Conservation (phyloP, 2,888 invertebrate genomes). For the Aleiodes alternator region DNA sequence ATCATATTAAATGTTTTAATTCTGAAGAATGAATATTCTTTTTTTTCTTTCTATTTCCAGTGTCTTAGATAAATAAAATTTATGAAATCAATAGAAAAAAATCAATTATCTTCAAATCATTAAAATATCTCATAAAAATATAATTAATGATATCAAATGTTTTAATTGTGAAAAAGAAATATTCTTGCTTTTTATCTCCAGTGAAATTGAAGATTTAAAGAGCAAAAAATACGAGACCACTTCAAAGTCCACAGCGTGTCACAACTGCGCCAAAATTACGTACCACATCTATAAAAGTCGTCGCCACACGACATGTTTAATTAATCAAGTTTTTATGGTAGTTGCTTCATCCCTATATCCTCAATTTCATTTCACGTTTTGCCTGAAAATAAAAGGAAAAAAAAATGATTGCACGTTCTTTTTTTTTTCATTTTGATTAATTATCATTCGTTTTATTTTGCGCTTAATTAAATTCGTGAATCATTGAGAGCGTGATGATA, state of each 20-base stretch:
- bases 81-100: too few relatives aligned
- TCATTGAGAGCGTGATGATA: slow-evolving; percentile 59
- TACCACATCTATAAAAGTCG: slow-evolving; percentile 19
- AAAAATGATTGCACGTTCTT: slow-evolving; percentile 4
- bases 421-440: slow-evolving; percentile 40
- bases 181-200: too few relatives aligned
- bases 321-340: slow-evolving; percentile 62
- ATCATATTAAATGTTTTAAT: too few relatives aligned
- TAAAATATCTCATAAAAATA: too few relatives aligned
- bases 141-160: too few relatives aligned
- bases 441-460: slow-evolving; percentile 21
- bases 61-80: too few relatives aligned
- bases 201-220: background rate
- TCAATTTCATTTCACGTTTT: slow-evolving; percentile 10
- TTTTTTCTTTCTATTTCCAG: too few relatives aligned
- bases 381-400: background rate
- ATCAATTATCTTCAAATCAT: too few relatives aligned
- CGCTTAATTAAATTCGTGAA: slow-evolving; percentile 50
- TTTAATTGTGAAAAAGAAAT: too few relatives aligned
- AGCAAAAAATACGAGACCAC: background rate
- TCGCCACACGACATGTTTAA: slow-evolving; percentile 60
- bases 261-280: slow-evolving; percentile 6
- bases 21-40: too few relatives aligned
- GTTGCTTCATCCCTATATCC: slow-evolving; percentile 21
- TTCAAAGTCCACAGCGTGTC: slow-evolving; percentile 5